phyloP scores from a whole-genome alignment of 2,113 vertebrate species.

The Catagonus wagneri region DNA sequence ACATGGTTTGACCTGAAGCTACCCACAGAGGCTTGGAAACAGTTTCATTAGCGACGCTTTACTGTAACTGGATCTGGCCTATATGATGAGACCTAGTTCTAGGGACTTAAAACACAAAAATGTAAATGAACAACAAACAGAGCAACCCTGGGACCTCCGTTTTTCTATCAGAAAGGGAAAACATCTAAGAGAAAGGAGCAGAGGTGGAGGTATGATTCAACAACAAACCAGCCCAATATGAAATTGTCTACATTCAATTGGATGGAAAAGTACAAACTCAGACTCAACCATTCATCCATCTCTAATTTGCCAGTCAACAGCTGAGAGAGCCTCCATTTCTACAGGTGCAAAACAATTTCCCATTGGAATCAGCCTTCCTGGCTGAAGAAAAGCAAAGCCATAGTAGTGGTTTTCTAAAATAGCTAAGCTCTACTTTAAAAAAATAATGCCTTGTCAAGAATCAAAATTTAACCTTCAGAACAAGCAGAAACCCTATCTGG shows the following conservation, averaged over 20 bases:
- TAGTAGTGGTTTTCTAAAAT: neutral
- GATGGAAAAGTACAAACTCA: neutral
- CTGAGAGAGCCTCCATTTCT: slow-evolving; percentile 17
- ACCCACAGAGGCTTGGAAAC: neutral
- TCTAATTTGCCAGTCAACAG: neutral
- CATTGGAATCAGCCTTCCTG: slow-evolving; percentile 31
- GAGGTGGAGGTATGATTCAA: neutral
- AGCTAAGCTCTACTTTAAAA: neutral
- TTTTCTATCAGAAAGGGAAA: neutral
- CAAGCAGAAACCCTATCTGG: neutral
- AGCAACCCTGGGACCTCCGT: neutral
- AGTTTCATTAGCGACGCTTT: neutral
- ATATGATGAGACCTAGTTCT: neutral
- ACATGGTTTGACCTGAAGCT: slow-evolving; percentile 1
- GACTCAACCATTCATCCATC: neutral
- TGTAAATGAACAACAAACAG: neutral
- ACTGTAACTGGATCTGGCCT: slow-evolving; percentile 52
- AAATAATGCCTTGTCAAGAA: neutral
- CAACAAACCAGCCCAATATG: neutral
- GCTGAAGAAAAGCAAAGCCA: neutral
- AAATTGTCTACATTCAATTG: neutral
- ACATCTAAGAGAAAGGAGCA: neutral
- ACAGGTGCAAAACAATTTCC: slow-evolving; percentile 12
- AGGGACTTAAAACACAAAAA: neutral
- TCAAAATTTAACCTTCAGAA: slow-evolving; percentile 46